These are phyloP conservation scores for Galerucella calmariensis DNA, from an alignment of 2,888 invertebrate species.

Conservation along the genomic window DNA sequence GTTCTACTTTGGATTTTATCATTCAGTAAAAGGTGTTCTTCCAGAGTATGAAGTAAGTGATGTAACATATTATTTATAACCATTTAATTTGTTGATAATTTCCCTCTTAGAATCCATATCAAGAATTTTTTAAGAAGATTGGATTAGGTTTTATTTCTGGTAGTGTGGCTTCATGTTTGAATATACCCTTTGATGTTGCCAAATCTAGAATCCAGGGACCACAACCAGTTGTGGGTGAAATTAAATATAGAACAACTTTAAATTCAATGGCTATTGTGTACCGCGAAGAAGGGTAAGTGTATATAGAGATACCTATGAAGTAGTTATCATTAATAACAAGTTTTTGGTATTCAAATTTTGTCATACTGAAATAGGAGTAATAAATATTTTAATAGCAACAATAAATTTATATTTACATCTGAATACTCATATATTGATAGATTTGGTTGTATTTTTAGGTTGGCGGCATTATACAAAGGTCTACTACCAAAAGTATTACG, in stretches of 20 bases:
- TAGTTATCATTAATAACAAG: too few relatives aligned
- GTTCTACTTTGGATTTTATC: constrained; percentile 95
- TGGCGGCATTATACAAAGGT: constrained; percentile 90
- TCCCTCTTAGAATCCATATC: constrained; percentile 71
- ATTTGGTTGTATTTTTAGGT: constrained; percentile 69
- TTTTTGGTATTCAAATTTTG: too few relatives aligned
- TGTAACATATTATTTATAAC: constrained; percentile 1
- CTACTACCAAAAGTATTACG: constrained; percentile 90
- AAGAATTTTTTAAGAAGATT: constrained; percentile 81
- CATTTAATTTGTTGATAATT: neutral
- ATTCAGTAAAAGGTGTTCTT: constrained; percentile 83
- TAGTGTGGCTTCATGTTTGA: constrained; percentile 84
- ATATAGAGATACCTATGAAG: neutral
- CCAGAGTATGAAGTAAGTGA: constrained; percentile 72
- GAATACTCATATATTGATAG: constrained; percentile 6
- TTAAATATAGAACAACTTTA: constrained; percentile 84
- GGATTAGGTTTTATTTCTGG: constrained; percentile 89
- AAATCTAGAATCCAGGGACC: constrained; percentile 96
- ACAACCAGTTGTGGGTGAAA: constrained; percentile 76
- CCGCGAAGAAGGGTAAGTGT: constrained; percentile 85
- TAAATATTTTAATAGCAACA: too few relatives aligned
- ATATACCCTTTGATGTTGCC: constrained; percentile 96
- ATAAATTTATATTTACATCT: neutral
- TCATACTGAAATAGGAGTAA: too few relatives aligned
- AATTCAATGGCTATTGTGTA: constrained; percentile 80